Percentiles rank a stretch among this genome's conserved stretches.
Evolutionary conservation across 2,888 invertebrate species (phyloP).

Genomic region (Neoascia interrupta): DNA sequence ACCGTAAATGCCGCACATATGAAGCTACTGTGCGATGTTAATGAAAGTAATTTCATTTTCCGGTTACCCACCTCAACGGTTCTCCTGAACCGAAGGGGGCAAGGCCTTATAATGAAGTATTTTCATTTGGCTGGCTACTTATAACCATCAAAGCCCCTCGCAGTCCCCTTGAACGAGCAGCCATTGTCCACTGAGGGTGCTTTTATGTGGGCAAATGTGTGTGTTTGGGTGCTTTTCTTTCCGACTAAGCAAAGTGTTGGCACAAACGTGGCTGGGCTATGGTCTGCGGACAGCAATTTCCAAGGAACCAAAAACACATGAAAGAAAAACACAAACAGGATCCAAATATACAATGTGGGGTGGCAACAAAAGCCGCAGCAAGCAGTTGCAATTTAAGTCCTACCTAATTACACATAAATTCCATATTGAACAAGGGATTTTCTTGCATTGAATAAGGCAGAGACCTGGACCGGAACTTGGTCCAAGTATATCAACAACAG

Average conservation of each 20-base stretch:
- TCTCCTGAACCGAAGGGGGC: not conserved
- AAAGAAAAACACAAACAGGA: slow-evolving; percentile 3
- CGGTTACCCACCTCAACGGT: slow-evolving; percentile 20
- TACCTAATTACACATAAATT: slow-evolving; percentile 68
- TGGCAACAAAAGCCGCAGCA: slow-evolving; percentile 63
- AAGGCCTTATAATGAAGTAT: slow-evolving; percentile 59
- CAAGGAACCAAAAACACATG: slow-evolving; percentile 17
- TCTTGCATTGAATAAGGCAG: not conserved
- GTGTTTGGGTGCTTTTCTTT: too few relatives aligned
- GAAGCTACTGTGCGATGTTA: slow-evolving; percentile 32
- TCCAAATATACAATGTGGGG: slow-evolving; percentile 40
- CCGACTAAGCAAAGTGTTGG: slow-evolving; percentile 39
- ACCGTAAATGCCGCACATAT: too few relatives aligned
- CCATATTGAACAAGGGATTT: slow-evolving; percentile 66
- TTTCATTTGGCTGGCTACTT: slow-evolving; percentile 58
- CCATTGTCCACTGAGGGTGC: not conserved
- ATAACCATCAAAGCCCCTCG: slow-evolving; percentile 29
- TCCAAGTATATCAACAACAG: slow-evolving; percentile 21
- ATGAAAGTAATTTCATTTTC: slow-evolving; percentile 68
- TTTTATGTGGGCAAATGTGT: too few relatives aligned
- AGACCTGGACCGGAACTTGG: not conserved
- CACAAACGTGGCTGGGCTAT: too few relatives aligned
- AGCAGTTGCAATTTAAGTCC: slow-evolving; percentile 66
- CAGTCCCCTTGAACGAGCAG: too few relatives aligned
- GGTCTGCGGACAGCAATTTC: too few relatives aligned